These are phyloP conservation scores for Ceyx cyanopectus DNA, from an alignment of 2,113 vertebrate species.

Conservation along the genomic window DNA sequence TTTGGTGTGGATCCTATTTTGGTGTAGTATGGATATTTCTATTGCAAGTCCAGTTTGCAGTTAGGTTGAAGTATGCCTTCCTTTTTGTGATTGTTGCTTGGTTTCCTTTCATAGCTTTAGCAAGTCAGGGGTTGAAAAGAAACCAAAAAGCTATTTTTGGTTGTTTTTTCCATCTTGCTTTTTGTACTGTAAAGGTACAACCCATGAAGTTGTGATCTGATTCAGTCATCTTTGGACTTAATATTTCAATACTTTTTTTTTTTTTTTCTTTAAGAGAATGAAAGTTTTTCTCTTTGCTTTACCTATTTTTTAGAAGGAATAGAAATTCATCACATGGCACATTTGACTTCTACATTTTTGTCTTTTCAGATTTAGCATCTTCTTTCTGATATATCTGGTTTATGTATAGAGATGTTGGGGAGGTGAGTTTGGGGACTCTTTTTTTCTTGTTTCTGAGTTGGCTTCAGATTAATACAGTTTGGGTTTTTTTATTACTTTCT, in stretches of 20 bases:
- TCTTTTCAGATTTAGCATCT: neutral
- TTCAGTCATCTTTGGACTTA: neutral
- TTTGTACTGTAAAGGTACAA: neutral
- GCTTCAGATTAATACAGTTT: neutral
- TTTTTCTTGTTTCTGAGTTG: neutral
- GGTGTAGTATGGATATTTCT: neutral
- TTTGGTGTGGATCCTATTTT: neutral
- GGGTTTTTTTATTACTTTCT: slow-evolving; percentile 40
- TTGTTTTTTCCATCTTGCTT: neutral
- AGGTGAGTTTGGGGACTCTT: neutral
- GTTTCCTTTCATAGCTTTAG: neutral
- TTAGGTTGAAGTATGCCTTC: neutral
- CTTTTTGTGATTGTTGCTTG: neutral
- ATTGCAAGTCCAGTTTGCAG: neutral
- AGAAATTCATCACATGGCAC: neutral
- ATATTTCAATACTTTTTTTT: neutral
- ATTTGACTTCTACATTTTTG: neutral
- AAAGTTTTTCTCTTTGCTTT: neutral
- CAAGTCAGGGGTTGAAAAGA: neutral
- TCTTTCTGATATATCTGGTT: neutral
- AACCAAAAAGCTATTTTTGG: neutral
- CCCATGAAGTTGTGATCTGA: neutral
- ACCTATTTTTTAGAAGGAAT: neutral
- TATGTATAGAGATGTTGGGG: neutral
- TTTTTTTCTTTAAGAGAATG: neutral